phyloP scores from a whole-genome alignment of 2,113 vertebrate genomes.

The Passer domesticus region DNA sequence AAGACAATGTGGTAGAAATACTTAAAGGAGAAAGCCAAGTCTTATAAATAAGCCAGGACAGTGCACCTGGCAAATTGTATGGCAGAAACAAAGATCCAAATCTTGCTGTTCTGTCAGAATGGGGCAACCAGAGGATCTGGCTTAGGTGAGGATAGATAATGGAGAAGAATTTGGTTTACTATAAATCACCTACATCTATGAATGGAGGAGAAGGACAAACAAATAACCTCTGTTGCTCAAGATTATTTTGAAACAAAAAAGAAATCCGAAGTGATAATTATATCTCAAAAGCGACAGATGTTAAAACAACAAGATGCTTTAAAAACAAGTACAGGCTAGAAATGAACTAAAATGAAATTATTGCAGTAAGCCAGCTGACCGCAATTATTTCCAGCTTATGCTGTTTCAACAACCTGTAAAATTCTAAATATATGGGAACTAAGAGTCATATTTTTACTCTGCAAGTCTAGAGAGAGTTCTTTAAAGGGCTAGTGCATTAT shows the following conservation, averaged over 20 bases:
- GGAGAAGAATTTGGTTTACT: neutral
- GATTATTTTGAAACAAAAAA: conserved; percentile 28
- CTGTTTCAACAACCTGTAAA: conserved; percentile 19
- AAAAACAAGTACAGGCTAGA: conserved; percentile 24
- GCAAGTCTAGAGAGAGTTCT: neutral
- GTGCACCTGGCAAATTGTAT: neutral
- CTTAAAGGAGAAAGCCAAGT: neutral
- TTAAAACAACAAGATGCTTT: conserved; percentile 46
- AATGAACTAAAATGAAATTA: conserved; percentile 6
- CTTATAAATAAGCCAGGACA: neutral
- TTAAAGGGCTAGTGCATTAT: neutral
- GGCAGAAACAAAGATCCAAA: neutral
- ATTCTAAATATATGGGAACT: neutral
- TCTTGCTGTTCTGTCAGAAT: neutral
- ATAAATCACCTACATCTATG: neutral
- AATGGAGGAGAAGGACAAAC: neutral
- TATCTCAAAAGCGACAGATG: conserved; percentile 12
- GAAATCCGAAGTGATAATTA: conserved; percentile 39
- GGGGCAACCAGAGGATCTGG: neutral
- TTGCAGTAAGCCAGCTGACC: conserved; percentile 16
- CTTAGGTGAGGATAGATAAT: neutral
- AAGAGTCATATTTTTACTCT: neutral
- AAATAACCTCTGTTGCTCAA: conserved; percentile 8
- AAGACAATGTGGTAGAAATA: neutral
- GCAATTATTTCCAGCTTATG: neutral